Base-by-base conservation (phyloP, 2,888 invertebrate species). In the Embidobia sp. region DNA sequence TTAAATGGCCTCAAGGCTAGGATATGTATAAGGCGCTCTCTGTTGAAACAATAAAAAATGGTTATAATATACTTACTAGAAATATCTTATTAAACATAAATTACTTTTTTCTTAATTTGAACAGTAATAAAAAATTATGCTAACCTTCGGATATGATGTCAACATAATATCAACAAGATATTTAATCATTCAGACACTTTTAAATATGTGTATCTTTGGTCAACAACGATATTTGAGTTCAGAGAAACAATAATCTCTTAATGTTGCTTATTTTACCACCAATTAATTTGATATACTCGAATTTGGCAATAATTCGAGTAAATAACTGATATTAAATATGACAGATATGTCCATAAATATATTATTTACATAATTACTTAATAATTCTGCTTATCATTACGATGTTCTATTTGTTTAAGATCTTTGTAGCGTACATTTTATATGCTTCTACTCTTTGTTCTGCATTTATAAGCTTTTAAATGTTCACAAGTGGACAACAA, bases 1-100 rank as follows among this genome's bases (percentile, higher is more conserved):
- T 97, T 98, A 91, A 95, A 97, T 79, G 97, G 95, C 91, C 95
- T 94, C 90, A 98, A 91, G 83, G 98, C 98, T 90, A 98, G 92
- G 90, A 98, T 92, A 90, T 98, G 98, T 89, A 98, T 96, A 88
- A 98, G 93, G 90, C 98, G 94, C 91, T 98, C 98, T 90, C 97
- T 96, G 92, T 85, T 93, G 91, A 89, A 67, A 67, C 18, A 55
- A 55, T 37, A 31, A 16, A 44, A 46, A 46, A 57, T 64, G 31
- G 35, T 53, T 57, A 59, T 35, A 31, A 44, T 15, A 40, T 19
- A 3, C 5, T 26, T 10, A 8, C 8, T 31, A 3, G 10, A 5
- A 49, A n/a, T 1, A 33, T 49, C 33, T 33, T 11, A 27, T 49
- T 29, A 1, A 2, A 31, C 10, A 49, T n/a, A n/a, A n/a, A n/a